Percentiles rank a stretch among this genome's conserved stretches.
These are phyloP conservation scores for Fistularia commersonii DNA, from an alignment of 2,797 vertebrate genomes.

Conservation along the genomic window DNA sequence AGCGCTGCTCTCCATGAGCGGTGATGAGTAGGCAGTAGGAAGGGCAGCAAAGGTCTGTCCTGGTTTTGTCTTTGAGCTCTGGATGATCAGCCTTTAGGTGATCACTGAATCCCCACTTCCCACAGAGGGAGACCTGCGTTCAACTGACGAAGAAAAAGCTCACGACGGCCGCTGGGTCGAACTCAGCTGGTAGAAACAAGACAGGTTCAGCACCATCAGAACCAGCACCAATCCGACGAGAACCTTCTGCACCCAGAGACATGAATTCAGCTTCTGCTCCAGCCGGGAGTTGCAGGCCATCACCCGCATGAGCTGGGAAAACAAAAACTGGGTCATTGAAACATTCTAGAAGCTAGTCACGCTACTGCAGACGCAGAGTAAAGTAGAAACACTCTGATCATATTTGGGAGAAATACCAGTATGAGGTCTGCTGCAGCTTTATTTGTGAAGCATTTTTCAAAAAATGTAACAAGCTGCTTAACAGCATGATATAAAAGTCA, in stretches of 20 bases:
- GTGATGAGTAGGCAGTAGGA: no score
- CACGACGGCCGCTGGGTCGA: constrained; percentile 47
- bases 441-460: no score
- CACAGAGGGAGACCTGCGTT: no score
- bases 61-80: no score
- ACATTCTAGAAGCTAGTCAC: neutral
- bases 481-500: no score
- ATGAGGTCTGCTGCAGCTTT: no score
- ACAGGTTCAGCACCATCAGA: constrained; percentile 76
- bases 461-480: no score
- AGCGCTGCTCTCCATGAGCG: no score
- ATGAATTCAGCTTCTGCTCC: constrained; percentile 84
- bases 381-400: no score
- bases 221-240: constrained; percentile 77
- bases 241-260: constrained; percentile 88
- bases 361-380: neutral
- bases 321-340: constrained; percentile 17
- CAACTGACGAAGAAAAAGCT: constrained; percentile 14
- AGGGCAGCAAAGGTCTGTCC: no score
- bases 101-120: constrained; percentile 3
- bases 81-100: constrained; percentile 10
- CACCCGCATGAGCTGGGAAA: constrained; percentile 79
- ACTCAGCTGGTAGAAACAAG: constrained; percentile 71
- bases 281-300: constrained; percentile 77
- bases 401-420: no score